Evolutionary conservation across 2,113 vertebrate species (phyloP), one percentile per base, ranked within the genome.

Genomic region (Bufo gargarizans): DNA sequence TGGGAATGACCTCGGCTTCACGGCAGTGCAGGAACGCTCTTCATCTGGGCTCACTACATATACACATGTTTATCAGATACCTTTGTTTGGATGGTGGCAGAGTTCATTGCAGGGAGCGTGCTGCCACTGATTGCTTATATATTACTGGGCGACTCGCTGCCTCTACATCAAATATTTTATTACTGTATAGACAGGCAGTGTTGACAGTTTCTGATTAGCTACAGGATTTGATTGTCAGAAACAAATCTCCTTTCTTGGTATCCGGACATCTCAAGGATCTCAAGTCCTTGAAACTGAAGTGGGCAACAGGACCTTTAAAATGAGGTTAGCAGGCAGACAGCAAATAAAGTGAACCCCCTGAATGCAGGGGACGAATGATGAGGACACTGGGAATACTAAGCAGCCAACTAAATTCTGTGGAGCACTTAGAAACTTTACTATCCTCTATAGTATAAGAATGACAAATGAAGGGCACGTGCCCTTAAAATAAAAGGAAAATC

Each of bases 91-190:
- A 45, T 55, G 56, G 87, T 83, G 72, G 80, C 80, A 72, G 63
- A 76, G 80, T 88, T 88, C 87, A 84, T 58, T 76, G 78, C 72
- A 58, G 50, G 81, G 82, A 88, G 58, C 71, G 47, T 55, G 81
- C 59, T 84, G 72, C 87, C 87, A 33, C 55, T 65, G 81, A 88
- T 88, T 88, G 87, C 87, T 84, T 88, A 76, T 88, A 84, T 65
- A 84, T 88, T 84, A 67, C 81, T 49, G 20, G 58, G 55, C 76
- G 87, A 65, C 87, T 82, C 80, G 63, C 2, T 84, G 81, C 87
- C 80, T 88, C 65, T 77, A 77, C 81, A 88, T 88, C 87, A 88
- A 77, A 84, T 88, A 84, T 84, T 88, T 88, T 88, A 88, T 88
- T 83, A 88, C 87, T 65, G 16, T 88, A 88, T 84, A 88, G 87